Conservation (phyloP, 30 jellyfish, hydroid and myxozoan species). For the Pelagia noctiluca region DNA sequence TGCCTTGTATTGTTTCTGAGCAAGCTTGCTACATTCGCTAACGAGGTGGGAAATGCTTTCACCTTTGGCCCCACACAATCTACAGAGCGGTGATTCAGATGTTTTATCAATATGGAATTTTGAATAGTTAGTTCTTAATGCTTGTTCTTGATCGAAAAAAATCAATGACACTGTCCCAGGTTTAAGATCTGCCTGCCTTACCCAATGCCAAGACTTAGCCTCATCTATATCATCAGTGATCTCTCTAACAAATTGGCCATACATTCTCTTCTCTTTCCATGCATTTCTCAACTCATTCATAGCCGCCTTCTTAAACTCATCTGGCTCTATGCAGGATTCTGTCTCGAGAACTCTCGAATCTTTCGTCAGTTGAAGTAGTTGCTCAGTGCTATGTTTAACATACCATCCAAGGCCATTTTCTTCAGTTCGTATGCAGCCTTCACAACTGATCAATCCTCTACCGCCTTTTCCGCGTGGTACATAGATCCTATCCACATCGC, state of each 20-base stretch:
- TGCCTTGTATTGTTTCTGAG: constrained; percentile 14
- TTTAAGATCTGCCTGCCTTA: constrained; percentile 42
- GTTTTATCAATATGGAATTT: constrained; percentile 28
- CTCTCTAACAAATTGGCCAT: constrained; percentile 57
- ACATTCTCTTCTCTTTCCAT: constrained; percentile 42
- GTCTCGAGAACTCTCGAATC: neutral
- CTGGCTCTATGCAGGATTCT: neutral
- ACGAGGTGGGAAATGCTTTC: constrained; percentile 33
- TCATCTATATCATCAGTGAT: constrained; percentile 21
- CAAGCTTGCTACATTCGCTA: constrained; percentile 26
- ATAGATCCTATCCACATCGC: constrained; percentile 28
- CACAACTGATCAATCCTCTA: constrained; percentile 31
- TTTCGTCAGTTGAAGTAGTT: neutral
- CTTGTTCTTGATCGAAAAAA: constrained; percentile 24
- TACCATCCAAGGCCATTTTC: constrained; percentile 26
- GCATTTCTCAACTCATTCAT: neutral
- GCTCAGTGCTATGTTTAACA: neutral
- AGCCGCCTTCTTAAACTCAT: constrained; percentile 6
- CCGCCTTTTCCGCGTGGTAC: constrained; percentile 16
- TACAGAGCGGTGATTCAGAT: constrained; percentile 11
- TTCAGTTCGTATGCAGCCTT: constrained; percentile 12
- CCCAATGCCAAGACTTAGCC: constrained; percentile 4
- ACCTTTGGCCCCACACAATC: constrained; percentile 29
- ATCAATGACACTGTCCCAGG: constrained; percentile 26
- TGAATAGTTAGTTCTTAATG: constrained; percentile 20